Conservation (phyloP, 2,113 vertebrate species). For the Shinisaurus crocodilurus region DNA sequence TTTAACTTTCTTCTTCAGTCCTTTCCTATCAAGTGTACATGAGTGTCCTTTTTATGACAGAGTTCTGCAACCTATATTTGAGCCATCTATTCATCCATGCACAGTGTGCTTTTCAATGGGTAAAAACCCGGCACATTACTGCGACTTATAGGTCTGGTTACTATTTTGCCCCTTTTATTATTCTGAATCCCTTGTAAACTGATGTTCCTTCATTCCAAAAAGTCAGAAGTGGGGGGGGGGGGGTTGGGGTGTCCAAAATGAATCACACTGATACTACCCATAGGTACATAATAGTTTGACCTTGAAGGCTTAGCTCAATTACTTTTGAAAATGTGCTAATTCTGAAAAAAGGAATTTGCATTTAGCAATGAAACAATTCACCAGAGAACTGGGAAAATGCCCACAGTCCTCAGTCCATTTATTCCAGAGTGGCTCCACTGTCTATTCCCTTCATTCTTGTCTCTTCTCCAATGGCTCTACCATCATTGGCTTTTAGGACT, state of each 20-base stretch:
- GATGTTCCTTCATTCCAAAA: not conserved
- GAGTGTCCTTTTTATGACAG: not conserved
- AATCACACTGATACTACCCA: not conserved
- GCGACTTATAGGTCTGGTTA: not conserved
- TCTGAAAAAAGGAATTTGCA: constrained; percentile 1
- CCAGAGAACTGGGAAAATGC: constrained; percentile 22
- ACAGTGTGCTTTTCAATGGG: not conserved
- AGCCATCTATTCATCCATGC: too few relatives aligned
- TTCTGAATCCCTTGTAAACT: not conserved
- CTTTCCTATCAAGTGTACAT: not conserved
- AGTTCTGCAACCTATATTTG: not conserved
- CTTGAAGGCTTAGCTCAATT: not conserved
- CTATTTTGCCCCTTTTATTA: not conserved
- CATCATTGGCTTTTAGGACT: constrained; percentile 17
- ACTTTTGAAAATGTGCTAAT: not conserved
- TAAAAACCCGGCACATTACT: not conserved
- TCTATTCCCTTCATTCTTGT: not conserved
- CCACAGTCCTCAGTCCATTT: constrained; percentile 12
- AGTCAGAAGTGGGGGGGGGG: too few relatives aligned
- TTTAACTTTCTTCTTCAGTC: not conserved
- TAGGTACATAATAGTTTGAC: not conserved
- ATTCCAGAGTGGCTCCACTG: not conserved
- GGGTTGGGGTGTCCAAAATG: not conserved
- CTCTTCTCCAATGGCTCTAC: not conserved
- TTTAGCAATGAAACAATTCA: constrained; percentile 33